Evolutionary conservation across 2,888 invertebrate species (phyloP), one percentile per base, ranked within the genome.

Genomic region (Sminthurides aquaticus): DNA sequence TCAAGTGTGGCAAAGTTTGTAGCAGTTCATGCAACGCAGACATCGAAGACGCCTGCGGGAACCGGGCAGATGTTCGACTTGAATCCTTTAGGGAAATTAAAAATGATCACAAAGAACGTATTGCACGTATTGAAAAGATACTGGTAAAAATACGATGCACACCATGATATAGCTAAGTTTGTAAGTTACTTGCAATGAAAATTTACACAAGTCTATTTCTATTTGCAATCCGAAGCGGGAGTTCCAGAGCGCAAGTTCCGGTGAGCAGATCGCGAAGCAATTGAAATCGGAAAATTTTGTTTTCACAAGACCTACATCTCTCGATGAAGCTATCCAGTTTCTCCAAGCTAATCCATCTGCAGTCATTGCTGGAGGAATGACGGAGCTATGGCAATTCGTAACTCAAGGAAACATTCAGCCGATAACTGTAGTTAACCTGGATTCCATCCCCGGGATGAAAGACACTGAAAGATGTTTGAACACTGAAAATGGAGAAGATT

Each of bases 381-480:
- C 62, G 11, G 49, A 63, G 27, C 3, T 63, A 20, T 63, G 34
- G 25, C 26, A 57, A 18, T 20, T 22, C 8, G 28, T 27, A 3
- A 2, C 34, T 5, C 22, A 57, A n/a, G 27, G 25, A 56, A 55
- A 24, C 2, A 2, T 28, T 2, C 15, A 20, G 25, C 48, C 43
- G 18, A 49, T 24, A 5, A 25, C 28, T 26, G 25, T 49, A 8
- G 29, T 63, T n/a, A 18, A 57, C 11, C 20, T 63, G 1, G 62
- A 56, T 2, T 49, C 18, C 18, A 27, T 63, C 20, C 28, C 27
- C 1, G 91, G 92, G 79, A 79, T 96, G 79, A 82, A 81, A 60
- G 78, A 79, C 64, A 82, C 89, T 62, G 77, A 79, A 8, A 52
- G 63, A n/a, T 79, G 79, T 1, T n/a, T n/a, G n/a, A n/a, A n/a